Evolutionary conservation across 2,888 invertebrate species (phyloP), one percentile per base, ranked within the genome.

Genomic region (Aleiodes alternator): DNA sequence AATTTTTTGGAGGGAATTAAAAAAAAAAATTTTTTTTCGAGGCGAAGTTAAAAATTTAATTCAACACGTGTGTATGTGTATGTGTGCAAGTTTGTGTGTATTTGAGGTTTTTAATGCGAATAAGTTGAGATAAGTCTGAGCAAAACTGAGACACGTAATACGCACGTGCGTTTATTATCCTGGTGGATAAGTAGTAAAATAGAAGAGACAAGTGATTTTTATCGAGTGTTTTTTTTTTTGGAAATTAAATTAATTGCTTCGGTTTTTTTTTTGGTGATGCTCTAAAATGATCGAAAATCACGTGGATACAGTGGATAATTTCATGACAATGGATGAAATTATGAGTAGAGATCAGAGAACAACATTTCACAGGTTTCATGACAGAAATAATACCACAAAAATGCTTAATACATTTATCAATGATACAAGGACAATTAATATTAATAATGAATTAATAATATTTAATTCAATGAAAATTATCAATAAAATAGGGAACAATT

Each of bases 311-410:
- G 68, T 68, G 68, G 8, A 16, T 51, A 38, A 31, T 51, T 1
- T 0, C 3, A 73, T 56, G 72, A 80, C 77, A 23, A 88, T 89
- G 86, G 85, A 86, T 78, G 84, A 80, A 66, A 88, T 89, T 57
- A 79, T 89, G 64, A 77, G 51, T 1, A 86, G 89, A 56, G 89
- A 89, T 78, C 89, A 88, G 78, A 86, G 89, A 82, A 88, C 88
- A 69, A 89, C 89, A 11, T 82, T 82, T 23, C 89, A 89, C 69
- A 78, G 88, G 76, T 83, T 88, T 14, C 75, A 82, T 50, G 84
- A 85, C 71, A 16, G 14, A 12, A 38, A 38, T 11, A 38, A 23
- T n/a, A 9, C 43, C 1, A 43, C 43, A 1, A 43, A 0, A 51
- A 50, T 43, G 12, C 29, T 23, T 8, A 23, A 72, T 51, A 9